Evolutionary conservation across 1,140 invertebrate genomes (phyloP).

Genomic region (Pseudachorutes palmiensis): DNA sequence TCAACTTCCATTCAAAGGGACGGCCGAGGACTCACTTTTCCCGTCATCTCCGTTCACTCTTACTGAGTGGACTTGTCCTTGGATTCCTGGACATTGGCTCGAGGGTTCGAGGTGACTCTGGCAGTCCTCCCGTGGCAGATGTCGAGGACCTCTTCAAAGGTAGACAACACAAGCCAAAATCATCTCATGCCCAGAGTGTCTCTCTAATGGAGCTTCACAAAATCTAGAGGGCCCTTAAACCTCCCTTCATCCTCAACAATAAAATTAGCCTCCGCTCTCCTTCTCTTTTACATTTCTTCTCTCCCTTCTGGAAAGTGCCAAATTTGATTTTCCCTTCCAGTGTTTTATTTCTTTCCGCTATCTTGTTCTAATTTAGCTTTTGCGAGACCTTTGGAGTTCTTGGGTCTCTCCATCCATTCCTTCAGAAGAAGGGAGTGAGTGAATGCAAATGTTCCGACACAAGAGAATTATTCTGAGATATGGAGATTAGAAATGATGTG

Average conservation of each 20-base stretch:
- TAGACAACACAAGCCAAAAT: slow-evolving; percentile 10
- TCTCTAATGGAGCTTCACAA: neutral
- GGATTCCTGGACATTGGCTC: slow-evolving; percentile 21
- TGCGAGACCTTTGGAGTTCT: neutral
- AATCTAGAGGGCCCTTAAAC: too few species aligned
- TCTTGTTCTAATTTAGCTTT: slow-evolving; percentile 31
- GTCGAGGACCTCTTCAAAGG: slow-evolving; percentile 39
- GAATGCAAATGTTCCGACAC: slow-evolving; percentile 37
- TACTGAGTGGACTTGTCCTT: slow-evolving; percentile 29
- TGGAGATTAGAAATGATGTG: slow-evolving; percentile 37
- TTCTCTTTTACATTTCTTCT: too few species aligned
- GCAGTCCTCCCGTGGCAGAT: slow-evolving; percentile 36
- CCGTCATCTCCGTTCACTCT: slow-evolving; percentile 23
- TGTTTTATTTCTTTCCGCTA: slow-evolving; percentile 35
- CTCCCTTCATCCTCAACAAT: too few species aligned
- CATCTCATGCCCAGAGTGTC: too few species aligned
- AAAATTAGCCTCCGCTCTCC: slow-evolving; percentile 12
- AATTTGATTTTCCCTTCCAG: slow-evolving; percentile 33
- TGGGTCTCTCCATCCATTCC: neutral
- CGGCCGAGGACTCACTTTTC: slow-evolving; percentile 22
- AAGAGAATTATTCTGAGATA: slow-evolving; percentile 37
- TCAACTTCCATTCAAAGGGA: slow-evolving; percentile 38
- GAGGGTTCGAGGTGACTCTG: slow-evolving; percentile 27
- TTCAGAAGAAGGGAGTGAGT: slow-evolving; percentile 15
- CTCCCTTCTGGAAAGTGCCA: slow-evolving; percentile 33